phyloP scores from a whole-genome alignment of 2,888 invertebrate genomes.

The Cremastinae sp. region DNA sequence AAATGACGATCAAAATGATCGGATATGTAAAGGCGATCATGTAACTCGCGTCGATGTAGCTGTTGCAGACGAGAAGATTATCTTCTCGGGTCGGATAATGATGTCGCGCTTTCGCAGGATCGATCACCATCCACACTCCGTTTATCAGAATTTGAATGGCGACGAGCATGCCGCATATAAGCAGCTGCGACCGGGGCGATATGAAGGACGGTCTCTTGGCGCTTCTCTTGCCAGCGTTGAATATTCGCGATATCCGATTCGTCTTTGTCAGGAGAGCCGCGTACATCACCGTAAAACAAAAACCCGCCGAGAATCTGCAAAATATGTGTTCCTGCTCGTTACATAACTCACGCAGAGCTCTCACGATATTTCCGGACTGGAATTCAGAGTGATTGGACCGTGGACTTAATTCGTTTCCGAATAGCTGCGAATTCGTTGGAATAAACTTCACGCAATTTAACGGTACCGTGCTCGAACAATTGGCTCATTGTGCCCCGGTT shows the following conservation, averaged over 20 bases:
- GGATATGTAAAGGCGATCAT: constrained; percentile 97
- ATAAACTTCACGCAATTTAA: not conserved
- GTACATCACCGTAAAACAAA: constrained; percentile 98
- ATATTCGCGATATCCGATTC: constrained; percentile 97
- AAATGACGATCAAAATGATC: constrained; percentile 93
- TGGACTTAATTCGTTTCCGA: not conserved
- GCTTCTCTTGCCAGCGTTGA: constrained; percentile 97
- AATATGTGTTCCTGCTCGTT: not conserved
- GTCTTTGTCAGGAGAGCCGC: constrained; percentile 98
- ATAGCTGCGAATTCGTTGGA: not conserved
- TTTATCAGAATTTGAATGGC: constrained; percentile 95
- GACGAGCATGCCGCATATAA: constrained; percentile 93
- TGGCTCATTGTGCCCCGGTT: too few species aligned
- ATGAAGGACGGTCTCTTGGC: constrained; percentile 97
- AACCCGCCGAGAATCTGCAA: constrained; percentile 91
- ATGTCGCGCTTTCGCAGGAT: constrained; percentile 93
- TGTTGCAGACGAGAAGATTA: constrained; percentile 95
- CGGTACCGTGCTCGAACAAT: not conserved
- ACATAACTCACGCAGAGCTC: not conserved
- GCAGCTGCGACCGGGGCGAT: constrained; percentile 93
- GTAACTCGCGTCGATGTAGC: constrained; percentile 95
- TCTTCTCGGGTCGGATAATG: constrained; percentile 95
- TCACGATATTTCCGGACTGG: not conserved
- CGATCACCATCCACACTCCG: constrained; percentile 94
- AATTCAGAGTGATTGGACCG: too few species aligned